phyloP scores from a whole-genome alignment of 2,113 vertebrate species.

The human region GRCh38 chr5:74626001-74626500 shows the following conservation, averaged over 20 bases:
- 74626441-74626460: neutral
- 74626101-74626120: neutral
- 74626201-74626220: neutral
- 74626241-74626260: accelerated
- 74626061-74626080: neutral
- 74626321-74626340: neutral
- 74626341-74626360: neutral
- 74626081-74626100: neutral
- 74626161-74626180: neutral
- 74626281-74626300: neutral
- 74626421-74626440: neutral
- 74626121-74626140: accelerated
- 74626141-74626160: neutral
- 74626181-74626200: neutral
- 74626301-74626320: neutral
- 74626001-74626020: neutral
- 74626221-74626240: neutral
- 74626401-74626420: neutral
- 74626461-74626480: neutral
- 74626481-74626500: neutral
- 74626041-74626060: neutral
- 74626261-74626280: neutral
- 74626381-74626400: neutral
- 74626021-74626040: neutral
- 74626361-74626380: neutral